These are phyloP conservation scores for Falcunculus frontatus DNA, from an alignment of 2,113 vertebrate genomes.

Conservation along the genomic window DNA sequence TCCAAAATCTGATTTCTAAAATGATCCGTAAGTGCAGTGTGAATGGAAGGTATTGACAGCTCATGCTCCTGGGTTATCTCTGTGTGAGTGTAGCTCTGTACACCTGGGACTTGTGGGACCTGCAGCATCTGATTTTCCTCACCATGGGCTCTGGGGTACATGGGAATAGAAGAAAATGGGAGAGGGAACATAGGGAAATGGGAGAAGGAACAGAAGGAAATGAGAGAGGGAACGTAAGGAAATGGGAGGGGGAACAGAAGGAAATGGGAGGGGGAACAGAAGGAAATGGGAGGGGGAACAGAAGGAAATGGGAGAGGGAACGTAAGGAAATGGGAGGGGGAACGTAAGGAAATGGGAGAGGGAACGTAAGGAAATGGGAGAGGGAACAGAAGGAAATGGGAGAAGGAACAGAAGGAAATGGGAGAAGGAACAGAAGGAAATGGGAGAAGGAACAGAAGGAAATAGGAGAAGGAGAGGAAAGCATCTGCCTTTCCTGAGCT, in stretches of 20 bases:
- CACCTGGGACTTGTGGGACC: neutral
- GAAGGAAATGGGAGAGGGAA: neutral
- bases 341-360: neutral
- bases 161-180: neutral
- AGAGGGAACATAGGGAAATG: neutral
- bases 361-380: neutral
- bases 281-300: too few relatives aligned
- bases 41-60: neutral
- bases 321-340: too few relatives aligned
- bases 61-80: neutral
- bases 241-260: neutral
- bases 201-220: neutral
- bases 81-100: neutral
- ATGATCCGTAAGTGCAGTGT: neutral
- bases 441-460: fast-evolving
- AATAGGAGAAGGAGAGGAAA: neutral
- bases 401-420: neutral
- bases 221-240: neutral
- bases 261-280: too few relatives aligned
- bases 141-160: neutral
- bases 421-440: neutral
- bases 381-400: neutral
- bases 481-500: neutral
- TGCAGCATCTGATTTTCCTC: neutral
- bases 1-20: neutral